Base-by-base conservation (phyloP, 2,113 vertebrate genomes). In the Amazona vittata region DNA sequence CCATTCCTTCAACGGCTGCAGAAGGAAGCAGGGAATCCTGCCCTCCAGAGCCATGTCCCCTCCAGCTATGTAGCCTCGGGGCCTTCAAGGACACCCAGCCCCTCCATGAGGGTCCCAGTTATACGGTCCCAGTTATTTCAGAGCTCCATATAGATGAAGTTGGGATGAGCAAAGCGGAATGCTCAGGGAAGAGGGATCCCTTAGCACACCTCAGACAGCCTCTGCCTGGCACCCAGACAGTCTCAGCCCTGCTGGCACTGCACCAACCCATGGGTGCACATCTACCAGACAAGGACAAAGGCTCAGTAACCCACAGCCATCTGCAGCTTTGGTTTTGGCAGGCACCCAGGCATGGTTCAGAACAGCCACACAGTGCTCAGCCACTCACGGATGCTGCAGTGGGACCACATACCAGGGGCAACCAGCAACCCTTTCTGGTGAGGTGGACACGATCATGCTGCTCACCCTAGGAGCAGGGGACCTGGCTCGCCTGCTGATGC, bases 361-460 rank as follows among this genome's bases (percentile, higher is more conserved):
- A 33, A 20, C 47, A 93, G 65, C 12, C 41, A 62, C 43, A 46
- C 2, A 28, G 43, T 17, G 8, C n/a, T 44, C 4, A 1, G 33
- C 16, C 70, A 52, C 31, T 28, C 5, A 4, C 0, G 5, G 69
- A 49, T 43, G 59, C 25, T 60, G 9, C 2, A 2, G 14, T 18
- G 5, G 9, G 19, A 50, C 15, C 17, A 43, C 21, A 22, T 11
- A 49, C 25, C 1, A 6, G 21, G 22, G 35, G 18, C 21, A 87
- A n/a, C 31, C 60, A n/a, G 15, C 47, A 73, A 39, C n/a, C 19
- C 33, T 55, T 29, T 86, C 44, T 57, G 83, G 16, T 0, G 2
- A 59, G 25, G 10, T 37, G 47, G 67, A 52, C 39, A 50, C 3
- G 3, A 11, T 22, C 0, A 0, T 39, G 39, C 47, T 88, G 47